A percentile compares a stretch with the other conserved stretches of the same genome.
These are phyloP conservation scores for Papilio aristodemus DNA, from an alignment of 1,140 invertebrate genomes.

Conservation along the genomic window DNA sequence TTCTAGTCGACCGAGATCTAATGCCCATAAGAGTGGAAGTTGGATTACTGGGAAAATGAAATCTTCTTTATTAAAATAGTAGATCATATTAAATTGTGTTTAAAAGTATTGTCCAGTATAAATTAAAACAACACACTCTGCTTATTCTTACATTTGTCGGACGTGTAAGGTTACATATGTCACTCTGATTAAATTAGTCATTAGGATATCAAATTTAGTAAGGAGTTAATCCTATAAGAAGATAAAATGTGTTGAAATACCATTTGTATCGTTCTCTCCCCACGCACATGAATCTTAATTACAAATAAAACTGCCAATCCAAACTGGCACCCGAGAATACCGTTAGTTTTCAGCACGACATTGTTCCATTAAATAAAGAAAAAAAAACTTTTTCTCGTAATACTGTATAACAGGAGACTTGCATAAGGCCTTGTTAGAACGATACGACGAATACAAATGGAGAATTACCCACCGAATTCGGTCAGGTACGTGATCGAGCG, in stretches of 20 bases:
- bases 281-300: neutral
- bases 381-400: slow-evolving; percentile 4
- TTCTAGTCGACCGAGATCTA: too few relatives aligned
- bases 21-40: too few relatives aligned
- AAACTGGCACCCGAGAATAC: neutral
- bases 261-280: neutral
- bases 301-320: neutral
- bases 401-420: slow-evolving; percentile 18
- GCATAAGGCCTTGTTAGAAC: slow-evolving; percentile 24
- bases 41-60: too few relatives aligned
- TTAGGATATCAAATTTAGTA: too few relatives aligned
- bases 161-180: neutral
- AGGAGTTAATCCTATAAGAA: too few relatives aligned
- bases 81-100: too few relatives aligned
- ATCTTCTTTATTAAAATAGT: too few relatives aligned
- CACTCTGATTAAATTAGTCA: neutral
- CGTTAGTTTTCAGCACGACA: neutral
- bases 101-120: too few relatives aligned
- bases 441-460: slow-evolving; percentile 22
- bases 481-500: slow-evolving; percentile 24
- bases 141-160: neutral
- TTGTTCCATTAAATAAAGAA: neutral
- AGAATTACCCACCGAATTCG: slow-evolving; percentile 25
- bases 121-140: too few relatives aligned
- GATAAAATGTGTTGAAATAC: neutral